phyloP scores from a whole-genome alignment of 2,888 invertebrate species.

The Tuta absoluta region DNA sequence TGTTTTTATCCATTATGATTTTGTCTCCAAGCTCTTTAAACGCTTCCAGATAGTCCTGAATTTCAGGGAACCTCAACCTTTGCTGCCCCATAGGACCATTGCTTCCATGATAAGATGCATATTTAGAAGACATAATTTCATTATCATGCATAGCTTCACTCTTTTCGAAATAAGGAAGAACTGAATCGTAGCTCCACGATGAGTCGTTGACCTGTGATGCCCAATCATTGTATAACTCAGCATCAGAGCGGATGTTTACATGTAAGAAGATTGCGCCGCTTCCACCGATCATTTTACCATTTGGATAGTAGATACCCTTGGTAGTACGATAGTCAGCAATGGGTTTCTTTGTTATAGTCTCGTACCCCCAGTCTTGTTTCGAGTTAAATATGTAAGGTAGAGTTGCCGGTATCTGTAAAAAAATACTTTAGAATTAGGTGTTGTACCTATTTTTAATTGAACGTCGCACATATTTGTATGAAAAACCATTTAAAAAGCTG shows the following conservation, averaged over 20 bases:
- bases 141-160: slow-evolving; percentile 58
- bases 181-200: slow-evolving; percentile 77
- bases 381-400: neutral
- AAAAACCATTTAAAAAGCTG: too few species aligned
- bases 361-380: neutral
- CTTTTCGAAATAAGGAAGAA: slow-evolving; percentile 70
- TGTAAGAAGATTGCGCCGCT: too few species aligned
- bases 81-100: slow-evolving; percentile 65
- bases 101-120: slow-evolving; percentile 51
- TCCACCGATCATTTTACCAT: slow-evolving; percentile 33
- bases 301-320: neutral
- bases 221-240: slow-evolving; percentile 65
- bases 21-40: slow-evolving; percentile 65
- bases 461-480: too few species aligned
- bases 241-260: too few species aligned
- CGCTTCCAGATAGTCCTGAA: slow-evolving; percentile 49
- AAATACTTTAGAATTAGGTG: neutral
- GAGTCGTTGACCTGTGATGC: slow-evolving; percentile 60
- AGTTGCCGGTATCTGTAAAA: neutral
- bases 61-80: slow-evolving; percentile 37
- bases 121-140: slow-evolving; percentile 34
- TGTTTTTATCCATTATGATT: slow-evolving; percentile 48
- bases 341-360: neutral
- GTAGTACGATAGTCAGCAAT: neutral
- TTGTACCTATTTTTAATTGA: too few species aligned